Evolutionary conservation across 1,140 invertebrate species (phyloP), one percentile per base, ranked within the genome.

Genomic region (Colletes gigas): DNA sequence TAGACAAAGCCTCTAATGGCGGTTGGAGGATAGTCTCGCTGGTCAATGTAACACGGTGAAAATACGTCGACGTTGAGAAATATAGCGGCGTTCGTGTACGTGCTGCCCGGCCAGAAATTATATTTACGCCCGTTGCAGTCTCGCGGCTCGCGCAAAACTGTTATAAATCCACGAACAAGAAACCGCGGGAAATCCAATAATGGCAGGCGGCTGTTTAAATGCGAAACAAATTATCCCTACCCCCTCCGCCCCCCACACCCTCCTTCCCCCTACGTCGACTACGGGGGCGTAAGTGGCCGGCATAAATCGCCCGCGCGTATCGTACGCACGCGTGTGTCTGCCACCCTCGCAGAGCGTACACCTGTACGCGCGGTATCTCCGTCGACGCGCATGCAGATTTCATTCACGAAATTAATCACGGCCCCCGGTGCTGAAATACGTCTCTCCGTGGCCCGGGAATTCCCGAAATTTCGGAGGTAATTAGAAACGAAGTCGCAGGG

Each of bases 361-460:
- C 50, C 57, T 41, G 19, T 30, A 30, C 44, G 54, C 54, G 50
- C 21, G 7, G 39, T 44, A 21, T 14, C 54, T 70, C 69, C 44
- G n/a, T 6, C 54, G 60, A 54, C 60, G 50, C 68, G 47, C 50
- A 78, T 79, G 54, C 12, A 62, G 77, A 83, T 83, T 84, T 84
- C 82, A 70, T 80, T 83, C 54, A 4, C 44, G 41, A 62, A 79
- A 83, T 83, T 83, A 84, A 83, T 83, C 82, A 83, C 30, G 55
- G 59, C 9, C 44, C 15, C 10, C 10, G 14, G 15, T 21, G 19
- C 19, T 30, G 57, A 30, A 47, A 30, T 17, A 21, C 30, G 8
- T 14, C 30, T 19, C 52, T 9, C 7, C 17, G 12, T 14, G 12
- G 19, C n/a, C 44, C 4, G 9, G 21, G 14, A 3, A n/a, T 12